Evolutionary conservation across 2,888 invertebrate genomes (phyloP).

Genomic region (Netelia fuscicornis): DNA sequence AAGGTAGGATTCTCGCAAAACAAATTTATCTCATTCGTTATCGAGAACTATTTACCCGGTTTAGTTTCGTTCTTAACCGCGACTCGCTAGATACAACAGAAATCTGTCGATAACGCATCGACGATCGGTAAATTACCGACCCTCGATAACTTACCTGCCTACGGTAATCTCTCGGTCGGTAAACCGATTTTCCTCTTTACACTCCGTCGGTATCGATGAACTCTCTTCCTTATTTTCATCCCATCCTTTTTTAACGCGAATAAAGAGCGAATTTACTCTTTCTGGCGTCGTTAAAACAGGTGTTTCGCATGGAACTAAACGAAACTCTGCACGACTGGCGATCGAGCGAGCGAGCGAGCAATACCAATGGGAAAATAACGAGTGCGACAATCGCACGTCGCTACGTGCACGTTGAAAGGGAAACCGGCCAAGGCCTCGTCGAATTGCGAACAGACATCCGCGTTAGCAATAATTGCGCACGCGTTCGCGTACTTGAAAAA

Average conservation of each 20-base stretch:
- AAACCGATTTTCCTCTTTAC: not conserved
- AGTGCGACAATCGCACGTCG: conserved; percentile 42
- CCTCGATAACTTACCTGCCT: no score
- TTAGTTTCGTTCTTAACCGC: not conserved
- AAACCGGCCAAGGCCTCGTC: conserved; percentile 83
- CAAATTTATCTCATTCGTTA: not conserved
- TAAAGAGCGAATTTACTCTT: not conserved
- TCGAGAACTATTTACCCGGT: conserved; percentile 19
- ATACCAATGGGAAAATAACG: not conserved
- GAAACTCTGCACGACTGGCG: conserved; percentile 4
- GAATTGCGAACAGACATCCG: conserved; percentile 83
- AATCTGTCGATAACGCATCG: not conserved
- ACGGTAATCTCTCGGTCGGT: not conserved
- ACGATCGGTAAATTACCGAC: conserved; percentile 4
- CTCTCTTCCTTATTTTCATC: not conserved
- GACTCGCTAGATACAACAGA: not conserved
- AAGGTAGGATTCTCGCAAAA: conserved; percentile 78
- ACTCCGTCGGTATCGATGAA: conserved; percentile 20
- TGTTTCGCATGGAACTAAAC: not conserved
- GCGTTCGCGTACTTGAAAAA: conserved; percentile 76
- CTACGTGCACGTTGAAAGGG: conserved; percentile 76
- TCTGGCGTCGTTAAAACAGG: not conserved
- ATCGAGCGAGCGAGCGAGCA: not conserved
- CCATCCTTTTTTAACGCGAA: no score
- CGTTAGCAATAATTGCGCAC: conserved; percentile 82